Conservation (phyloP, 2,113 vertebrate genomes). For the Grus americana region DNA sequence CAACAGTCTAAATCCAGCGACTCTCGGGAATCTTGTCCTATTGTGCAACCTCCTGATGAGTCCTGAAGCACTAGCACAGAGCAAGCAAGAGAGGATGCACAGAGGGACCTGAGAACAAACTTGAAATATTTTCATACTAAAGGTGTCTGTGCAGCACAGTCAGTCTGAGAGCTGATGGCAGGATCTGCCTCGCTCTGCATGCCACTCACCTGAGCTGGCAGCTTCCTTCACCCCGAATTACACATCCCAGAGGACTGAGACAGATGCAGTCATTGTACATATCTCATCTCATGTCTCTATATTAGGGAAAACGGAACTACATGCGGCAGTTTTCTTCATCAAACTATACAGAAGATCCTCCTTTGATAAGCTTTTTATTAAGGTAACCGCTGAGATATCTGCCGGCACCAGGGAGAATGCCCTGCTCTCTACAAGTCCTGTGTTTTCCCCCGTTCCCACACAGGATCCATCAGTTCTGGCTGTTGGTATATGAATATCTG, state of each 20-base stretch:
- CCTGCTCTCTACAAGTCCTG: background rate
- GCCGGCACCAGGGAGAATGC: background rate
- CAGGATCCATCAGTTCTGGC: background rate
- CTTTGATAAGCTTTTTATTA: background rate
- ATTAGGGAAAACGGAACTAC: background rate
- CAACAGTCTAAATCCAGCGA: background rate
- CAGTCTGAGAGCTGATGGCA: background rate
- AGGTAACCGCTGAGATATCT: background rate
- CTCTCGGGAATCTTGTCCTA: background rate
- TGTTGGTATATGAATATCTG: background rate
- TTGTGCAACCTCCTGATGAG: background rate
- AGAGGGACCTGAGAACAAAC: background rate
- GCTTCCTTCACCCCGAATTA: background rate
- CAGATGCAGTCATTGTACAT: background rate
- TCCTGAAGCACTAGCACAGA: background rate
- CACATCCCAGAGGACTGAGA: background rate
- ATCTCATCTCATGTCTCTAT: background rate
- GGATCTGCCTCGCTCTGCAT: background rate
- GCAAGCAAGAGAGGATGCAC: background rate
- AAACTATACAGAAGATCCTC: background rate
- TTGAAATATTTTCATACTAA: background rate
- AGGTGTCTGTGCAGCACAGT: background rate
- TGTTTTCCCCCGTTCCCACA: background rate
- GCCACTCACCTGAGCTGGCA: background rate
- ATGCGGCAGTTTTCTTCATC: background rate